Percentiles rank a stretch among this genome's conserved stretches.
These are phyloP conservation scores for Patella caerulea DNA, from an alignment of 2,888 invertebrate genomes.

Conservation along the genomic window DNA sequence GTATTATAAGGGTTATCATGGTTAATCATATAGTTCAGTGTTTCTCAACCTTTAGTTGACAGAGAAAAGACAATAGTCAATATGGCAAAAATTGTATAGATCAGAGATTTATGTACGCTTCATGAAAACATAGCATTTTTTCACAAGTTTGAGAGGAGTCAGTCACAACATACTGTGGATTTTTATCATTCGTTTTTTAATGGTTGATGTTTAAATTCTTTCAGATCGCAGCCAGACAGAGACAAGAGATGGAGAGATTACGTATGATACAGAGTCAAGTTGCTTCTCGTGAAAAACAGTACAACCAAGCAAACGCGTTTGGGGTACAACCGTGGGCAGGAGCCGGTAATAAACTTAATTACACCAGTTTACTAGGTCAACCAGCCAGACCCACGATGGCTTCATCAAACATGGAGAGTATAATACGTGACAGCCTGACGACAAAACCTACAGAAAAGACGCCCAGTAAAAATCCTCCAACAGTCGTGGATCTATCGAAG, in stretches of 20 bases:
- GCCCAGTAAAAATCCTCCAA: conserved; percentile 16
- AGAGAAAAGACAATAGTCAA: too few relatives aligned
- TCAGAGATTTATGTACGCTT: too few relatives aligned
- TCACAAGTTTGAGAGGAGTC: too few relatives aligned
- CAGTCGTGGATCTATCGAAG: conserved; percentile 16
- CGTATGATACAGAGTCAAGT: neutral
- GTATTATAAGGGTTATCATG: too few relatives aligned
- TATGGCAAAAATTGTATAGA: too few relatives aligned
- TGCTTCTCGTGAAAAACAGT: neutral
- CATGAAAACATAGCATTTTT: too few relatives aligned
- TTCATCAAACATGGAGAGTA: neutral
- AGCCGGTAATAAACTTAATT: neutral
- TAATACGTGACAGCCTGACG: neutral
- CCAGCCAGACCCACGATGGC: neutral
- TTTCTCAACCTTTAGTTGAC: too few relatives aligned
- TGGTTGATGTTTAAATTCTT: neutral
- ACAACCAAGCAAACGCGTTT: neutral
- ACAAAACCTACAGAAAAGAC: conserved; percentile 3
- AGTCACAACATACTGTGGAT: too few relatives aligned
- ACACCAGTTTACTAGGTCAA: neutral
- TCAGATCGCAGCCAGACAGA: neutral
- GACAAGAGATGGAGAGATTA: neutral
- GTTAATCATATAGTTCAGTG: too few relatives aligned
- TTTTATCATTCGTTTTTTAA: too few relatives aligned
- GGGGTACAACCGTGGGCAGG: neutral